Evolutionary conservation across 37 sponge, comb jelly and placozoan species (phyloP), one percentile per base, ranked within the genome.

Genomic region (Chondrilla cf. caribensis): DNA sequence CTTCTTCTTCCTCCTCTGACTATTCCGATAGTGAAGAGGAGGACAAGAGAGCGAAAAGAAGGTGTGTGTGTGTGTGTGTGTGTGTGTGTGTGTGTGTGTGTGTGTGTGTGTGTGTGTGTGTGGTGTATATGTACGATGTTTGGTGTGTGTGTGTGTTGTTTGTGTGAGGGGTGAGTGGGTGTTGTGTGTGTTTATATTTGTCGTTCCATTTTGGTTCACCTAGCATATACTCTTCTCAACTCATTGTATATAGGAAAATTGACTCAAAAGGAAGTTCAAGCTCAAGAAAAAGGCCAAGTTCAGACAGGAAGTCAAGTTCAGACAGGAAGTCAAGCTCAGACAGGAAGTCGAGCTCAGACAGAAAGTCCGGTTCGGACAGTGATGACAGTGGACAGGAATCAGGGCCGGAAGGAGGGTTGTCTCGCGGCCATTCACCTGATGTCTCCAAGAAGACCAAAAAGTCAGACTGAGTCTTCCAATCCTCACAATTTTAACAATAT

Each of bases 1-100:
- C 84, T 58, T 79, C 86, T 3, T 87, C 88, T 32, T 77, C 82
- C 21, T 84, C 85, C 38, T 84, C 84, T 0, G 82, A 70, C 54
- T 57, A 76, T 0, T 66, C 81, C 2, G 86, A 89, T 22, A 28
- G 64, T 60, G 83, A 64, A n/a, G 83, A 80, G 18, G 60, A 66
- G 59, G 85, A 86, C 0, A 22, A 41, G 5, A 88, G 66, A n/a
- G 58, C 85, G 22, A 91, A 87, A 51, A 91, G 84, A 47, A 81
- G 87, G 87, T 89, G 36, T 18, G 36, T 71, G 17, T 33, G 35
- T 67, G 35, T 33, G 26, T 67, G 68, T 67, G 2, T 26, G 35
- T 28, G 24, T 22, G 64, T 60, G 64, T 60, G 64, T 26, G 24
- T 22, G 28, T 60, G 29, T 28, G 29, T 60, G 64, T 26, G 29